phyloP scores from a whole-genome alignment of 2,888 invertebrate genomes.

The Megastigmus dorsalis region DNA sequence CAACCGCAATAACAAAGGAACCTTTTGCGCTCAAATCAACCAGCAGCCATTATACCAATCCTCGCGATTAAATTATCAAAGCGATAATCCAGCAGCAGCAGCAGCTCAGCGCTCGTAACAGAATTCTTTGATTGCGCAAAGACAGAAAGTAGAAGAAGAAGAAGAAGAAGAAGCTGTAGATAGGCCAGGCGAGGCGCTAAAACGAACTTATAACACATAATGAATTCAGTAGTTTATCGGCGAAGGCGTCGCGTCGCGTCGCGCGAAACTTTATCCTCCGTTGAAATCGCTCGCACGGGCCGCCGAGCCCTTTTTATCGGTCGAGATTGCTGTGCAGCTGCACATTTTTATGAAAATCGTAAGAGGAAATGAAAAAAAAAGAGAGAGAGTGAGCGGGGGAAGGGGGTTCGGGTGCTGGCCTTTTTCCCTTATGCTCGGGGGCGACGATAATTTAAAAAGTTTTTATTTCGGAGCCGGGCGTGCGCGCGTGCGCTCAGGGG shows the following conservation, averaged over 20 bases:
- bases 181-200: too few relatives aligned
- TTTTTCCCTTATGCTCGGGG: background rate
- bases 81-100: too few relatives aligned
- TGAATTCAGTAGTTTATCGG: conserved; percentile 24
- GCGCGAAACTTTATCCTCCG: conserved; percentile 8
- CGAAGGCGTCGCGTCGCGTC: background rate
- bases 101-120: too few relatives aligned
- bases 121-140: too few relatives aligned
- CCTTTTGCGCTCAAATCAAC: too few relatives aligned
- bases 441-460: conserved; percentile 53
- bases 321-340: conserved; percentile 13
- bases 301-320: too few relatives aligned
- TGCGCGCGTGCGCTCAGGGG: too few relatives aligned
- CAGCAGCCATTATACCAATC: too few relatives aligned
- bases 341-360: conserved; percentile 36
- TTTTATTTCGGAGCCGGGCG: conserved; percentile 37
- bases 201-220: conserved; percentile 12
- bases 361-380: background rate
- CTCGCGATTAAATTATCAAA: too few relatives aligned
- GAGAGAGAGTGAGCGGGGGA: background rate
- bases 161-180: too few relatives aligned
- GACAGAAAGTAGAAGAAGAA: too few relatives aligned
- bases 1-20: too few relatives aligned
- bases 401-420: background rate
- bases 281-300: background rate